phyloP scores from a whole-genome alignment of 2,113 vertebrate genomes.

The Spizaetus ornatus region DNA sequence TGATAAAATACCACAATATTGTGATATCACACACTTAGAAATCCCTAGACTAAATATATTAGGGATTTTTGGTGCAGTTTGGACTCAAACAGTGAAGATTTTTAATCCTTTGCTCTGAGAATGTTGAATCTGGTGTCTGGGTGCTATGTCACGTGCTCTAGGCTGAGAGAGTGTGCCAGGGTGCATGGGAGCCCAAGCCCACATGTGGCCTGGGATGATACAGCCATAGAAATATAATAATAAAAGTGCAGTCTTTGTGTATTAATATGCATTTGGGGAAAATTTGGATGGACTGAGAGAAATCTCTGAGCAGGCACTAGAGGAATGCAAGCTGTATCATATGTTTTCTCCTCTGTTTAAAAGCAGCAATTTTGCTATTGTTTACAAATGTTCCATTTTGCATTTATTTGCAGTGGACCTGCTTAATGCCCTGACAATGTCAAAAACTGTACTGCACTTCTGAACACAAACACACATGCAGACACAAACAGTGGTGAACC shows the following conservation, averaged over 20 bases:
- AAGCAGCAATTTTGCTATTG: background rate
- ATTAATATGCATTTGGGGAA: background rate
- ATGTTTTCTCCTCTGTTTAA: background rate
- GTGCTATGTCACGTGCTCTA: background rate
- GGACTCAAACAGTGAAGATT: background rate
- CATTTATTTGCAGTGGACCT: background rate
- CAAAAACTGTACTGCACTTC: background rate
- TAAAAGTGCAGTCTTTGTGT: background rate
- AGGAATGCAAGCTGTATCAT: background rate
- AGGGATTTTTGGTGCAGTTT: background rate
- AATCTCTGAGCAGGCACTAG: background rate
- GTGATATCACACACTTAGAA: background rate
- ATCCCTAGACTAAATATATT: background rate
- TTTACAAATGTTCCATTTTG: background rate
- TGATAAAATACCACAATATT: background rate
- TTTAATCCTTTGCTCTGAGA: background rate
- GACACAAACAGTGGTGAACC: background rate
- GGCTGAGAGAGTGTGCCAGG: background rate
- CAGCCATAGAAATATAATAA: background rate
- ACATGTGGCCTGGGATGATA: accelerated
- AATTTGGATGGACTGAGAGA: background rate
- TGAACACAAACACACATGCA: background rate
- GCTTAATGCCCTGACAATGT: background rate
- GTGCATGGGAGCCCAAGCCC: background rate
- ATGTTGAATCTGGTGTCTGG: background rate